Base-by-base conservation (phyloP, 2,888 invertebrate genomes). In the Ctenicera cuprea region DNA sequence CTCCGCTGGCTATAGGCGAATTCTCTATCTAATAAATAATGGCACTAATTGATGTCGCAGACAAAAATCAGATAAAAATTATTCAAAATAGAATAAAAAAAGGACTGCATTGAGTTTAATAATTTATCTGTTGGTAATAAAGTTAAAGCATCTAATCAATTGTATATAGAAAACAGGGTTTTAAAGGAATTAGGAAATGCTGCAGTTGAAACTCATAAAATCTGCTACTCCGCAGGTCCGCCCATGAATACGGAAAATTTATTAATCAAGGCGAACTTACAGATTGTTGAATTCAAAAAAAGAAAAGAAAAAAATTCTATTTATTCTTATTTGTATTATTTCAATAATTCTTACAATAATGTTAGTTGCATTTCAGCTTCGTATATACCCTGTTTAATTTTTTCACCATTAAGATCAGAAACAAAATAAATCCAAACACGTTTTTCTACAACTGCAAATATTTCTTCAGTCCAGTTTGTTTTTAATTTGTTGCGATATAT, bases 391-490 rank as follows among this genome's bases (percentile, higher is more conserved):
- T 48, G 3, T 48, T 48, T 48, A 48, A 48, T 48, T 18, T 48
- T 48, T 48, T 48, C 48, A 48, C 48, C 48, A 20, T 20, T 48
- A 16, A 43, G 43, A 43, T 43, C 43, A 43, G 43, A 43, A 43
- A 43, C 43, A 43, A 43, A 43, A 43, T 43, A 43, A 43, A 43
- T 43, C 43, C 43, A 20, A 20, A 48, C 16, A 43, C 43, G 43
- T 43, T 43, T 43, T 48, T 48, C 48, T 20, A 48, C 3, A 48
- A 20, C 48, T 48, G 20, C 20, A 20, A 48, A 48, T 48, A 48
- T 48, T 48, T 48, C 48, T 48, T 48, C 48, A 20, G 48, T 48
- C 48, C 48, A 48, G 48, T 48, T 48, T 48, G 43, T 43, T 43
- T 43, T 43, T 43, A 43, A 43, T 43, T 43, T 43, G 43, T 43